Evolutionary conservation across 2,797 vertebrate species (phyloP).

Genomic region (Brachyalestes nurse): DNA sequence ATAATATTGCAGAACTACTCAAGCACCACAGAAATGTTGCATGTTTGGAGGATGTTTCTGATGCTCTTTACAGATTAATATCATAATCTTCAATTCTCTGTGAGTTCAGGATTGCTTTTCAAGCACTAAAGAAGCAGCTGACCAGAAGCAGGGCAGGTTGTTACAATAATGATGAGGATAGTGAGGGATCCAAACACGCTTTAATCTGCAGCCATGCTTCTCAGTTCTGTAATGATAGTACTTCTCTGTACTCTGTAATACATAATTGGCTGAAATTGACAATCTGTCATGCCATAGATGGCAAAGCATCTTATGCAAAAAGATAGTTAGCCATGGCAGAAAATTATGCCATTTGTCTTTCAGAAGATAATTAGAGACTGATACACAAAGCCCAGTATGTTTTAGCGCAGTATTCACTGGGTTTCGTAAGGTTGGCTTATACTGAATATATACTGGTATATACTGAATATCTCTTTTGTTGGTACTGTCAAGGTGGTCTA

Average conservation of each 20-base stretch:
- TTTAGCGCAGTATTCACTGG: background rate
- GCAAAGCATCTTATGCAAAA: conserved; percentile 40
- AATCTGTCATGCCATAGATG: conserved; percentile 50
- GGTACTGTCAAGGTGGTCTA: background rate
- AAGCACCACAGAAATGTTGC: conserved; percentile 6
- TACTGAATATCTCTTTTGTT: background rate
- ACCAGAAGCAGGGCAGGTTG: conserved; percentile 45
- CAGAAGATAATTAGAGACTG: conserved; percentile 16
- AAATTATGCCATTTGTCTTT: conserved; percentile 31
- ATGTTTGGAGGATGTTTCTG: conserved; percentile 16
- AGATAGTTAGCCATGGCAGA: conserved; percentile 28
- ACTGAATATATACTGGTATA: too few species aligned
- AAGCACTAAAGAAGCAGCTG: conserved; percentile 40
- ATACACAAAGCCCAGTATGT: conserved; percentile 16
- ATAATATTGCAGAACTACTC: conserved; percentile 10
- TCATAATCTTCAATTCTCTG: conserved; percentile 39
- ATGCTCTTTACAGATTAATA: conserved; percentile 14
- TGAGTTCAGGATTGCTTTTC: conserved; percentile 20
- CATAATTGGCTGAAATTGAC: conserved; percentile 57
- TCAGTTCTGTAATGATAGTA: conserved; percentile 54
- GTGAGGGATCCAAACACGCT: conserved; percentile 36
- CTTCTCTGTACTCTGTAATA: conserved; percentile 51
- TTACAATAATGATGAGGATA: conserved; percentile 53
- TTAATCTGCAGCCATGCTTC: conserved; percentile 51
- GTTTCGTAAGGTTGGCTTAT: background rate